Conservation (phyloP, 2,113 vertebrate genomes). For the Syrmaticus mikado region DNA sequence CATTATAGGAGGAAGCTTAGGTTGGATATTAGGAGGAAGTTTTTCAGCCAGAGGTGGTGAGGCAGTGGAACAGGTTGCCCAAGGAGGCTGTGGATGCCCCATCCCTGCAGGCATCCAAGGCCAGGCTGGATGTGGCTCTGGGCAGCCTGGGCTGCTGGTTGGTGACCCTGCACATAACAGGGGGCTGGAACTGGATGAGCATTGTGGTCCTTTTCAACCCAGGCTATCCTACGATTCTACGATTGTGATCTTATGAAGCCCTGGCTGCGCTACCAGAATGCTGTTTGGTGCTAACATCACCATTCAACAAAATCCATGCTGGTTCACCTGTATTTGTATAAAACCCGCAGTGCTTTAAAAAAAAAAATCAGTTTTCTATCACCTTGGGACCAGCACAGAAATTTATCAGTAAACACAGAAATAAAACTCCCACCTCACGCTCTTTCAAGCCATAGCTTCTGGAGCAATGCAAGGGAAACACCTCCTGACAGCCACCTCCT, state of each 20-base stretch:
- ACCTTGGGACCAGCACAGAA: not conserved
- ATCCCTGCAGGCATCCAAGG: too few relatives aligned
- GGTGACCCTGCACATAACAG: too few relatives aligned
- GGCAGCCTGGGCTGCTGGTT: too few relatives aligned
- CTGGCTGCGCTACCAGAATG: rapidly evolving
- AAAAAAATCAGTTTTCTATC: not conserved
- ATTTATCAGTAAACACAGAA: not conserved
- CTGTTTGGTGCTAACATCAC: not conserved
- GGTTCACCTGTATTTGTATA: rapidly evolving
- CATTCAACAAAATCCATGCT: rapidly evolving
- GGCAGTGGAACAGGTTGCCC: too few relatives aligned
- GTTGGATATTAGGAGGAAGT: too few relatives aligned
- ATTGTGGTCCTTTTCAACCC: too few relatives aligned
- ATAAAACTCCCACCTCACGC: rapidly evolving
- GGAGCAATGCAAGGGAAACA: not conserved
- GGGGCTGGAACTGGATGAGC: too few relatives aligned
- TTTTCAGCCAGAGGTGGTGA: too few relatives aligned
- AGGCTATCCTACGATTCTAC: too few relatives aligned
- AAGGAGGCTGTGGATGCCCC: too few relatives aligned
- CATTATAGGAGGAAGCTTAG: too few relatives aligned
- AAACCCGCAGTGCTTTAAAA: not conserved
- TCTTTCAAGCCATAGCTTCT: not conserved
- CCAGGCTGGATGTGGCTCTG: too few relatives aligned
- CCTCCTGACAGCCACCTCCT: not conserved
- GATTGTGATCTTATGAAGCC: not conserved